Evolutionary conservation across 1,140 invertebrate species (phyloP).

Genomic region (Neoseiulus cucumeris): DNA sequence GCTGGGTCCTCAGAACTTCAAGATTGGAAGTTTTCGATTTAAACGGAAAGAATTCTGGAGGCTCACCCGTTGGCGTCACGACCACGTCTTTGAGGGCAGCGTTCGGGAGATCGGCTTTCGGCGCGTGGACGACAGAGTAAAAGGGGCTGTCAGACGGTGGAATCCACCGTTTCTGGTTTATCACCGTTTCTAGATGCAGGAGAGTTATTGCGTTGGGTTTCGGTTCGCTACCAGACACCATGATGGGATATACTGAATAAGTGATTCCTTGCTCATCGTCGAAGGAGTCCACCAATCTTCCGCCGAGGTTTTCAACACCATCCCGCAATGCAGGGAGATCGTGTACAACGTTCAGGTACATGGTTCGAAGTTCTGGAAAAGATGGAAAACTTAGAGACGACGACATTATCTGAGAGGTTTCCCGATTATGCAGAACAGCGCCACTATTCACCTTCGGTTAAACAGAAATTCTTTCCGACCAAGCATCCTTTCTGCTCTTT

Average conservation of each 20-base stretch:
- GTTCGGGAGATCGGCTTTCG: neutral
- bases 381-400: no score
- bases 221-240: neutral
- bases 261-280: neutral
- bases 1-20: no score
- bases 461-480: neutral
- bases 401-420: no score
- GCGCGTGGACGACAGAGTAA: neutral
- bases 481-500: neutral
- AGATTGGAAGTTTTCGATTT: neutral
- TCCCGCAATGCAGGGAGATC: neutral
- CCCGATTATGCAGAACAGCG: no score
- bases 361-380: neutral
- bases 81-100: neutral
- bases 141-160: neutral
- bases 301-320: neutral
- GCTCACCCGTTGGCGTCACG: neutral
- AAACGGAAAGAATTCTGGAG: neutral
- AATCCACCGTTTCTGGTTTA: neutral
- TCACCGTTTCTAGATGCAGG: neutral
- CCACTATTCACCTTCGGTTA: neutral
- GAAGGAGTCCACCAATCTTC: neutral
- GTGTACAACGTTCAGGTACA: constrained; percentile 3
- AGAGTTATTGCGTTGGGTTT: neutral
- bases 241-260: neutral